Percentiles rank a stretch among this genome's conserved stretches.
phyloP scores from a whole-genome alignment of 2,113 vertebrate species.

The Nematolebias whitei region DNA sequence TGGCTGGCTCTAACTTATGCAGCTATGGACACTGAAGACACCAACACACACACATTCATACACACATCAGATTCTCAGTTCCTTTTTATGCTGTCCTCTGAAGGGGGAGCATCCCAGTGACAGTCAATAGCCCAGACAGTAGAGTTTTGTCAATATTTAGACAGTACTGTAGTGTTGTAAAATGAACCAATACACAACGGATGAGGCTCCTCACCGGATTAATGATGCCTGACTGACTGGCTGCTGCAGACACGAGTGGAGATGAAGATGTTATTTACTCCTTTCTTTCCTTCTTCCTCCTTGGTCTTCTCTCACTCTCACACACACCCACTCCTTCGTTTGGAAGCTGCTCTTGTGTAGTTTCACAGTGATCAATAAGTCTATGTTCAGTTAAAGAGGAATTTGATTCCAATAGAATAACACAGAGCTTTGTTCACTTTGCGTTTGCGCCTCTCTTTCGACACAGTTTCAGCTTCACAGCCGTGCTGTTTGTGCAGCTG shows the following conservation, averaged over 20 bases:
- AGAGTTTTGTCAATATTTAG: conserved; percentile 78
- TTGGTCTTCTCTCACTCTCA: conserved; percentile 9
- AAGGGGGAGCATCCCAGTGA: conserved; percentile 63
- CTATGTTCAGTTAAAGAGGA: conserved; percentile 78
- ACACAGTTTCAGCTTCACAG: conserved; percentile 48
- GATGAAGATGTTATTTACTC: conserved; percentile 73
- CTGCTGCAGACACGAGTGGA: conserved; percentile 59
- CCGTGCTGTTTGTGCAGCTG: conserved; percentile 33
- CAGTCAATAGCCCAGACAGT: conserved; percentile 78
- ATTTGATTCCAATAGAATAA: conserved; percentile 78
- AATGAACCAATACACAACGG: conserved; percentile 75
- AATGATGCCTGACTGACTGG: conserved; percentile 76
- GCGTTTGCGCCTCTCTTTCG: conserved; percentile 45
- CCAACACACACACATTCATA: conserved; percentile 14
- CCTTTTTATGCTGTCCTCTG: conserved; percentile 45
- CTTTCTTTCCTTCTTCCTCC: conserved; percentile 28
- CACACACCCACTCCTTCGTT: conserved; percentile 44
- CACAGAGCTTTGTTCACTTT: conserved; percentile 66
- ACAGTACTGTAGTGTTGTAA: conserved; percentile 72
- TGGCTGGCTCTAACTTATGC: conserved; percentile 14
- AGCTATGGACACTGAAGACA: conserved; percentile 23
- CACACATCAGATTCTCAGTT: conserved; percentile 33
- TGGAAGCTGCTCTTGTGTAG: conserved; percentile 69
- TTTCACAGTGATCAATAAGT: conserved; percentile 69
- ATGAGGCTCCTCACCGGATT: conserved; percentile 75